Evolutionary conservation across 2,888 invertebrate genomes (phyloP), one percentile per base, ranked within the genome.

Genomic region (Melanostoma mellinum): DNA sequence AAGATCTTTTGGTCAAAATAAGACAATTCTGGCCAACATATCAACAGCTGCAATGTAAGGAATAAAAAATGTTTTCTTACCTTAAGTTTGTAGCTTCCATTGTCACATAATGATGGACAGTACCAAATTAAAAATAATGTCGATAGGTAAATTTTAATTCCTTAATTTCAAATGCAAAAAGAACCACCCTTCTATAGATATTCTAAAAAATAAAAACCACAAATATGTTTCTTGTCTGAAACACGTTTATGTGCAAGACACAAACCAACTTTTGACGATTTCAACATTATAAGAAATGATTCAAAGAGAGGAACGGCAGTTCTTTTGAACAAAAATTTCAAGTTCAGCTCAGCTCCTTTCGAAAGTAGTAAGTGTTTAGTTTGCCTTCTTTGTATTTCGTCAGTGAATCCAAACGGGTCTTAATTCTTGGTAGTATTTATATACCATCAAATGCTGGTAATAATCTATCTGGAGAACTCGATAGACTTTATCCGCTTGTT

Each of bases 21-120:
- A 56, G 68, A 30, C 68, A 69, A 32, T 69, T 56, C 9, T 69
- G 48, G 68, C 69, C 58, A 40, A 50, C 20, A n/a, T 56, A 56
- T n/a, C 33, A 69, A 52, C 10, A 33, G 3, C 10, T 60, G 42
- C 36, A 52, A 53, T 42, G n/a, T 30, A 40, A 53, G 42, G 38
- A 69, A 40, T 56, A 48, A 6, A 46, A 46, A 48, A 48, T 69
- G 55, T 69, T 69, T 32, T 55, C 56, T 35, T 56, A 69, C 35
- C 42, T 58, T 4, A 5, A 58, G 40, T 58, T 20, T 20, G 20
- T 20, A 20, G 20, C 20, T 20, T 20, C 20, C 20, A 20, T 20
- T 20, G 20, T 20, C 20, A 20, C 20, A 20, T 20, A 20, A 20
- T 20, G 20, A 20, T 20, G 20, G 20, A 20, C 20, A 20, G 1